Evolutionary conservation across 37 sponge, comb jelly and placozoan species (phyloP).

Genomic region (Beroe forskalii): DNA sequence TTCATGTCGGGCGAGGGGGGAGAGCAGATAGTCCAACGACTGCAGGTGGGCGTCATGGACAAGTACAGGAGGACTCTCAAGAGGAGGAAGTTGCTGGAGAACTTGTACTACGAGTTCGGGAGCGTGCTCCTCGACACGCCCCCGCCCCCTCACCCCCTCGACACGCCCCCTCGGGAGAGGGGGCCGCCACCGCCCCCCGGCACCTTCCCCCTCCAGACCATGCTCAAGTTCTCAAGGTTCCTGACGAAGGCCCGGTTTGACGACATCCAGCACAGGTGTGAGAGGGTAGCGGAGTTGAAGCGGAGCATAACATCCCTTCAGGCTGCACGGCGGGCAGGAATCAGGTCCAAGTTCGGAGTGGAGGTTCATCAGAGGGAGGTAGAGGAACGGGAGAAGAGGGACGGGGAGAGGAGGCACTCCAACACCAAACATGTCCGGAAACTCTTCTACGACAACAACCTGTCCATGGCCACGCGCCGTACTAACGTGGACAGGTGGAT

Average conservation of each 20-base stretch:
- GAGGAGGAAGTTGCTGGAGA: constrained; percentile 50
- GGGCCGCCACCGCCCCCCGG: not conserved
- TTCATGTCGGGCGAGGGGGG: constrained; percentile 61
- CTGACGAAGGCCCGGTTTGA: constrained; percentile 28
- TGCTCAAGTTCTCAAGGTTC: constrained; percentile 39
- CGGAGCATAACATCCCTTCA: not conserved
- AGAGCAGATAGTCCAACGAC: not conserved
- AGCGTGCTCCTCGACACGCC: constrained; percentile 16
- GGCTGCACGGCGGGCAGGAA: not conserved
- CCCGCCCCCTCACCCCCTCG: constrained; percentile 43
- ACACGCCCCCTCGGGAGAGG: constrained; percentile 10
- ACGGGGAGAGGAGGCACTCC: not conserved
- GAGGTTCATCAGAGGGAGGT: constrained; percentile 6
- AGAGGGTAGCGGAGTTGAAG: constrained; percentile 26
- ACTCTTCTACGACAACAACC: constrained; percentile 11
- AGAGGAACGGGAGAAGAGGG: not conserved
- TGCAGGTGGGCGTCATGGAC: constrained; percentile 33
- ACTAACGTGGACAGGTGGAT: constrained; percentile 52
- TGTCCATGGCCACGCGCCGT: not conserved
- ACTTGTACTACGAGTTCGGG: constrained; percentile 52
- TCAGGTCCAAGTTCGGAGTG: constrained; percentile 15
- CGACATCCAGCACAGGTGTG: not conserved
- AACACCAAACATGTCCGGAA: constrained; percentile 30
- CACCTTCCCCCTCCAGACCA: constrained; percentile 29
- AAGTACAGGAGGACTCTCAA: constrained; percentile 26